A percentile compares a stretch with the other conserved stretches of the same genome.
Conservation (phyloP, 2,113 vertebrate species). For the Sakesphorus luctuosus region DNA sequence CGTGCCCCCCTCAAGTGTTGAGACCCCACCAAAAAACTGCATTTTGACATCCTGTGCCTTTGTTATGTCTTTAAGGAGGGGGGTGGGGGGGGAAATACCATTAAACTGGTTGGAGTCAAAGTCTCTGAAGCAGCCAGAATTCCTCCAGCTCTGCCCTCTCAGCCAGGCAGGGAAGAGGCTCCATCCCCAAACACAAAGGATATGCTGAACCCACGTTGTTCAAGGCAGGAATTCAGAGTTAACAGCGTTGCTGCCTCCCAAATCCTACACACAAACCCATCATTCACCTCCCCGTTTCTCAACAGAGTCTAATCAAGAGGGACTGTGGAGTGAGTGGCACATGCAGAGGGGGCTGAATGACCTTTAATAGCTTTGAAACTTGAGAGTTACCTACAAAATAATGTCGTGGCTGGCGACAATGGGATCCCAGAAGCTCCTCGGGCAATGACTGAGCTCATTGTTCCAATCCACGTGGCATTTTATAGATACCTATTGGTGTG, state of each 20-base stretch:
- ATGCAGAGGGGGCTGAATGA: slow-evolving; percentile 64
- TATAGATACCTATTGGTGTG: accelerated
- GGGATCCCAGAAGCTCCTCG: slow-evolving; percentile 61
- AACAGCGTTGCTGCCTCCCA: slow-evolving; percentile 13
- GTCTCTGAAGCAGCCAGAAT: neutral
- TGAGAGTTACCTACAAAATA: slow-evolving; percentile 77
- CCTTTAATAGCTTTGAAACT: slow-evolving; percentile 78
- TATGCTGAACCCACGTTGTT: neutral
- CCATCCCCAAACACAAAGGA: neutral
- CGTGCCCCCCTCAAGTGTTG: neutral
- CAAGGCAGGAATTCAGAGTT: slow-evolving; percentile 7
- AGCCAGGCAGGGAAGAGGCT: neutral
- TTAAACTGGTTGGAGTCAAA: neutral
- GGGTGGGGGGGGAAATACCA: too few relatives aligned
- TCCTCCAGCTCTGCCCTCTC: neutral
- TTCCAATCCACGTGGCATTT: neutral
- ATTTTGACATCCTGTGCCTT: neutral
- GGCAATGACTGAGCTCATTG: neutral
- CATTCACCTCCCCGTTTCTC: slow-evolving; percentile 74
- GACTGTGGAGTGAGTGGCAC: slow-evolving; percentile 50
- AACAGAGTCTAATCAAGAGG: slow-evolving; percentile 79
- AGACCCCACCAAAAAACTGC: neutral
- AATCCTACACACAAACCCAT: slow-evolving; percentile 73
- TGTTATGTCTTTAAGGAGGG: neutral
- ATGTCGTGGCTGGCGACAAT: slow-evolving; percentile 50